Evolutionary conservation across 2,888 invertebrate genomes (phyloP), one percentile per base, ranked within the genome.

Genomic region (Andrena trimmerana): DNA sequence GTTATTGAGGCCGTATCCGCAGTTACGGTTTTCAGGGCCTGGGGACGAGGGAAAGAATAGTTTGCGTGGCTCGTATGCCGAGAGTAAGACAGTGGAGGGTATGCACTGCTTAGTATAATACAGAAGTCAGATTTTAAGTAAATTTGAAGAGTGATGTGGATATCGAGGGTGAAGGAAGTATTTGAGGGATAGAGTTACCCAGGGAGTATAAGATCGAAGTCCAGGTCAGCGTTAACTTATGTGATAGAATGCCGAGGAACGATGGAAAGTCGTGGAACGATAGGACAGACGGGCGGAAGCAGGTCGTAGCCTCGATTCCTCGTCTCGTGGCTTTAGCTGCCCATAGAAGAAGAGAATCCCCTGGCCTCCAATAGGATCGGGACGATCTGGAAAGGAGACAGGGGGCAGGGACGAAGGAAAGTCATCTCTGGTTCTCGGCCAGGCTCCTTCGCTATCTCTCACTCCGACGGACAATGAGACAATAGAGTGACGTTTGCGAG

Each of bases 401-500:
- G 78, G 78, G 73, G 78, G 81, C 78, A 80, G 83, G 80, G 80
- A 78, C 74, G 81, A 86, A 81, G 81, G 78, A 88, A 81, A 86
- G 74, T 84, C 88, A 66, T 85, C 77, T 78, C 78, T 82, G 82
- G 71, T 78, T 76, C 78, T 86, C 76, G 63, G 52, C 13, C 52
- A 52, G 36, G 54, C 78, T 78, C 85, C 76, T 69, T 74, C 78
- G 75, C 78, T 80, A 82, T 86, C 88, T 87, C 83, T 82, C 80
- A 70, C 83, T 84, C 67, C 86, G 78, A 62, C 78, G 82, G 87
- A 84, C 86, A 86, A 88, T 84, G 88, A 87, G 84, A 88, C 88
- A 88, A 88, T 88, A 80, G 83, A 86, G 74, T 71, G 86, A 88
- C 88, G 87, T 82, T 88, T 88, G 88, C 88, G 80, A 88, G 86